Percentiles rank a stretch among this genome's conserved stretches.
Conservation (phyloP, 2,113 vertebrate genomes). For the Ictidomys tridecemlineatus region DNA sequence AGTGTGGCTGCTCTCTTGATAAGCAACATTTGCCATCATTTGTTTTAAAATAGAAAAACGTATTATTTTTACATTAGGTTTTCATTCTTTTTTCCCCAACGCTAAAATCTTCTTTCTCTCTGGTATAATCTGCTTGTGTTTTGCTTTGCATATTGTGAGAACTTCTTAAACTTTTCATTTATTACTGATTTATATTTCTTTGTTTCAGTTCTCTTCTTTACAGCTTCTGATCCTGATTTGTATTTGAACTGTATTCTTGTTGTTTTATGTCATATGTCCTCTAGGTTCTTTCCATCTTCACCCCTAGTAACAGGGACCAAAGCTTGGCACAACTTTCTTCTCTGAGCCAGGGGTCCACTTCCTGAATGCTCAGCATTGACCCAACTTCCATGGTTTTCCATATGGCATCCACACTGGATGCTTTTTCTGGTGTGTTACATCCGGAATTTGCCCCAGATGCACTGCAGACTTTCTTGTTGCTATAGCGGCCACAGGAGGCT, state of each 20-base stretch:
- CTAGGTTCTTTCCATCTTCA: background rate
- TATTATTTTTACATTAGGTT: background rate
- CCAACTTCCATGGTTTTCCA: background rate
- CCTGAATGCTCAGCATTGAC: background rate
- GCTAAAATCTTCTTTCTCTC: background rate
- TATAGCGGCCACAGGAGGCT: background rate
- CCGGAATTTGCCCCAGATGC: background rate
- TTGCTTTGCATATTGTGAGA: conserved; percentile 34
- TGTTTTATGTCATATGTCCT: background rate
- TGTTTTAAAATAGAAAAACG: background rate
- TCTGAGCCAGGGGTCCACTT: background rate
- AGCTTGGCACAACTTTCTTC: background rate
- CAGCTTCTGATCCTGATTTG: background rate
- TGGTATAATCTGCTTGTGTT: background rate
- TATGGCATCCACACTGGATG: background rate
- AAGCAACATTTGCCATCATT: background rate
- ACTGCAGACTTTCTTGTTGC: background rate
- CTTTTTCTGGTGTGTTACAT: conserved; percentile 19
- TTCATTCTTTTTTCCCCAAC: background rate
- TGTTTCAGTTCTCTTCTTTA: background rate
- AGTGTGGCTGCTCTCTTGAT: background rate
- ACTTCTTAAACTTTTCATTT: background rate
- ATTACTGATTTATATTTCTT: conserved; percentile 6
- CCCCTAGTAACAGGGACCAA: no score
- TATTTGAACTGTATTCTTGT: background rate